Conservation (phyloP, 37 sponge, comb jelly and placozoan species). For the Dysidea cf. avara region DNA sequence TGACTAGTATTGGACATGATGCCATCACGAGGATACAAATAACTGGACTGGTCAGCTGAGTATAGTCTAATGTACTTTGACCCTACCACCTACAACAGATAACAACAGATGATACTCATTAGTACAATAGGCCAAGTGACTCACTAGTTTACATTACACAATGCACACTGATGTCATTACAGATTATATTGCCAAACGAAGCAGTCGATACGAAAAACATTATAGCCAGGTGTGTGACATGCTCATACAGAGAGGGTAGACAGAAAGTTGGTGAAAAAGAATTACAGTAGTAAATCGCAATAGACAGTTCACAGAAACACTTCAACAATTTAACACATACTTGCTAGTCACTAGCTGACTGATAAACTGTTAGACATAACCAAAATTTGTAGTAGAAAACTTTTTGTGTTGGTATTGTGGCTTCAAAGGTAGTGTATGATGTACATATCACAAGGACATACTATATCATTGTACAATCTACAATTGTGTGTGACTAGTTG, state of each 20-base stretch:
- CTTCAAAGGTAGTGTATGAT: background rate
- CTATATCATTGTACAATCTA: background rate
- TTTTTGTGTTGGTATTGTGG: background rate
- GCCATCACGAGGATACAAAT: slow-evolving; percentile 72
- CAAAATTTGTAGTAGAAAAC: background rate
- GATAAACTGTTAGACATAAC: background rate
- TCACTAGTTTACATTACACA: no score
- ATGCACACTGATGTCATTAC: background rate
- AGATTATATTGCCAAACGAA: background rate
- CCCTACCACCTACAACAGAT: slow-evolving; percentile 63
- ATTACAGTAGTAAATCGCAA: background rate
- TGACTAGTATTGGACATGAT: slow-evolving; percentile 87
- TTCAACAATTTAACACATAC: background rate
- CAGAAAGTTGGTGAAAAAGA: background rate
- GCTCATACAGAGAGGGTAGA: background rate
- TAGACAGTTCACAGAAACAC: background rate
- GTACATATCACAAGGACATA: background rate
- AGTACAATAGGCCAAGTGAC: no score
- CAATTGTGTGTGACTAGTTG: slow-evolving; percentile 71
- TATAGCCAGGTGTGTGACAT: background rate
- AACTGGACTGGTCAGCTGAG: slow-evolving; percentile 25
- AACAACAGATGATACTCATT: no score
- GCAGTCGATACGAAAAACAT: background rate
- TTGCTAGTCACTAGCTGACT: background rate
- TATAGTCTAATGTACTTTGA: slow-evolving; percentile 80